These are phyloP conservation scores for Eudasyphora cyanicolor DNA, from an alignment of 2,888 invertebrate species.

Conservation along the genomic window DNA sequence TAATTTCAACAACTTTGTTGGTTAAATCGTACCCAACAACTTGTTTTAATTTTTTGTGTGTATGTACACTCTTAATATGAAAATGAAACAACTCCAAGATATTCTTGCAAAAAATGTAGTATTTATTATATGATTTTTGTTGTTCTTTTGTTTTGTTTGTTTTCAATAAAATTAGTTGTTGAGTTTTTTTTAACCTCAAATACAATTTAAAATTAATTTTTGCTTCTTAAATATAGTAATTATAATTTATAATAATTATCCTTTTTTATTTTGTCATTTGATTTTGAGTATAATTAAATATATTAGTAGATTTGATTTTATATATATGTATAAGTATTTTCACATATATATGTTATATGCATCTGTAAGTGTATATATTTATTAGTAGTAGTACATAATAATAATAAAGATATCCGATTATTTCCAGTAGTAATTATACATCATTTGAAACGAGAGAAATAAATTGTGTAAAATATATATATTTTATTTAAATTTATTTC, in stretches of 20 bases:
- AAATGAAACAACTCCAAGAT: background rate
- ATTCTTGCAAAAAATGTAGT: slow-evolving; percentile 15
- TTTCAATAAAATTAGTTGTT: slow-evolving; percentile 68
- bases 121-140: slow-evolving; percentile 37
- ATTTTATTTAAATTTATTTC: too few relatives aligned
- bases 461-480: slow-evolving; percentile 30
- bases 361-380: background rate
- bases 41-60: too few relatives aligned
- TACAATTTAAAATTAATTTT: slow-evolving; percentile 70
- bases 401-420: slow-evolving; percentile 36
- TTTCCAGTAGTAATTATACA: slow-evolving; percentile 51
- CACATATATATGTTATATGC: slow-evolving; percentile 31
- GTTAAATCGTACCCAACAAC: too few relatives aligned
- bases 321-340: slow-evolving; percentile 28
- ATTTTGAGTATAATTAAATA: slow-evolving; percentile 56
- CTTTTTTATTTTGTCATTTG: slow-evolving; percentile 21
- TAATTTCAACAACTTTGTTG: too few relatives aligned
- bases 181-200: slow-evolving; percentile 56
- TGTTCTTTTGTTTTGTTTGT: slow-evolving; percentile 56
- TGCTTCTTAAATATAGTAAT: slow-evolving; percentile 64
- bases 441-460: slow-evolving; percentile 35
- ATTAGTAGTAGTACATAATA: slow-evolving; percentile 38
- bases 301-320: slow-evolving; percentile 50
- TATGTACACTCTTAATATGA: too few relatives aligned
- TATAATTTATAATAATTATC: slow-evolving; percentile 30